phyloP scores from a whole-genome alignment of 1,140 invertebrate species.

The Batillaria attramentaria region DNA sequence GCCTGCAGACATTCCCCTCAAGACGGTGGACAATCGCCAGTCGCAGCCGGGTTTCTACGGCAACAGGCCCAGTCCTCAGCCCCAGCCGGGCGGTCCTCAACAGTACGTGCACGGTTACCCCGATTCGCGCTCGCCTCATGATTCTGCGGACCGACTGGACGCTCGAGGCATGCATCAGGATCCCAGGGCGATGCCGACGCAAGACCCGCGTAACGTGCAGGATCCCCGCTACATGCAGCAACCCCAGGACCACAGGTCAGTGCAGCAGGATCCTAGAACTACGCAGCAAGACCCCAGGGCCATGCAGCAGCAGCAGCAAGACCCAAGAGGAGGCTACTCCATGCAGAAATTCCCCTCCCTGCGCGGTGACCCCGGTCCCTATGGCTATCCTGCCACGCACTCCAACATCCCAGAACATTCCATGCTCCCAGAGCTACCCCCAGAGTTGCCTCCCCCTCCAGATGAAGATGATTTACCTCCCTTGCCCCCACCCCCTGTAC shows the following conservation, averaged over 20 bases:
- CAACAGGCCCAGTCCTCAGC: conserved; percentile 25
- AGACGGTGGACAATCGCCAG: conserved; percentile 57
- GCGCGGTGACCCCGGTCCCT: conserved; percentile 24
- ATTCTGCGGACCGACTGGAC: too few species aligned
- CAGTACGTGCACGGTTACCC: conserved; percentile 12
- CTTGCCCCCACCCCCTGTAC: conserved; percentile 59
- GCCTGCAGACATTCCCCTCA: conserved; percentile 55
- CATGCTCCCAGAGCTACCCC: conserved; percentile 58
- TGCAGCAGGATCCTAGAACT: conserved; percentile 28
- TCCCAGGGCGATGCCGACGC: not conserved
- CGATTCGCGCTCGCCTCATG: conserved; percentile 1
- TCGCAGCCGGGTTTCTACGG: conserved; percentile 64
- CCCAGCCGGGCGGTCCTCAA: conserved; percentile 36
- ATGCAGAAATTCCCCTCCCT: conserved; percentile 44
- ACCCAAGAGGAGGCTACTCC: conserved; percentile 19
- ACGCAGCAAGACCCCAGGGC: conserved; percentile 28
- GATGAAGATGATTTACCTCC: conserved; percentile 62
- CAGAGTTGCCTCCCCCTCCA: conserved; percentile 48
- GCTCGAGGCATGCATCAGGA: conserved; percentile 5
- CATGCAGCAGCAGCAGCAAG: conserved; percentile 32
- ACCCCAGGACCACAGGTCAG: not conserved
- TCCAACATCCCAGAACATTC: conserved; percentile 50
- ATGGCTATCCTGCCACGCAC: conserved; percentile 25
- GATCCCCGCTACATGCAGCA: conserved; percentile 25
- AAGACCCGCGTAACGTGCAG: conserved; percentile 11